phyloP scores from a whole-genome alignment of 2,888 invertebrate genomes.

The Zeuzera pyrina region DNA sequence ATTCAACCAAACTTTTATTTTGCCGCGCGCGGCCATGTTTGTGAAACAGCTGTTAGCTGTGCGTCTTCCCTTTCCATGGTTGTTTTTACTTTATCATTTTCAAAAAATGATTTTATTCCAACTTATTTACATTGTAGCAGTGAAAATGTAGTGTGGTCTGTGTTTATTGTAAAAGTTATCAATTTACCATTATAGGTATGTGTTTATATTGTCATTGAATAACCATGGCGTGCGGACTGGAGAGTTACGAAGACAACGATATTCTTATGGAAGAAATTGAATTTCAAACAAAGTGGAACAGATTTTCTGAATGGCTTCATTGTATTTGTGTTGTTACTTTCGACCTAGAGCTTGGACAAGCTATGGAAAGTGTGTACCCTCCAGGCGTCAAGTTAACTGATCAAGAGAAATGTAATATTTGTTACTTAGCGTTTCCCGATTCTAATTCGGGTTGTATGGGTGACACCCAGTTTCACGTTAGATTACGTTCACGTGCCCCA shows the following conservation, averaged over 20 bases:
- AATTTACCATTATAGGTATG: slow-evolving; percentile 24
- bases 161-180: slow-evolving; percentile 19
- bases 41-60: slow-evolving; percentile 59
- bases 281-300: slow-evolving; percentile 75
- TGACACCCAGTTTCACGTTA: slow-evolving; percentile 96
- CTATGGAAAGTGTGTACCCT: slow-evolving; percentile 94
- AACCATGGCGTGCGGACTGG: slow-evolving; percentile 56
- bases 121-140: slow-evolving; percentile 23
- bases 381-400: slow-evolving; percentile 83
- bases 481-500: slow-evolving; percentile 78
- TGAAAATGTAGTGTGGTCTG: slow-evolving; percentile 26
- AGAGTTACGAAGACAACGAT: slow-evolving; percentile 46
- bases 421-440: slow-evolving; percentile 98
- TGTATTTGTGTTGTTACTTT: slow-evolving; percentile 99
- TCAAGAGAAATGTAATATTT: slow-evolving; percentile 93
- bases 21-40: slow-evolving; percentile 67
- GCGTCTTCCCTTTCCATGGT: slow-evolving; percentile 34
- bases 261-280: slow-evolving; percentile 47
- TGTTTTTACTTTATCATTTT: slow-evolving; percentile 41
- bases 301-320: slow-evolving; percentile 94
- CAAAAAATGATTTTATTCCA: slow-evolving; percentile 28
- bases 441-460: slow-evolving; percentile 99
- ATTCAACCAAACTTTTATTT: slow-evolving; percentile 38
- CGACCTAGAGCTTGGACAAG: slow-evolving; percentile 98
- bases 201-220: slow-evolving; percentile 26